Base-by-base conservation (phyloP, 2,888 invertebrate genomes). In the Chrysina gloriosa region DNA sequence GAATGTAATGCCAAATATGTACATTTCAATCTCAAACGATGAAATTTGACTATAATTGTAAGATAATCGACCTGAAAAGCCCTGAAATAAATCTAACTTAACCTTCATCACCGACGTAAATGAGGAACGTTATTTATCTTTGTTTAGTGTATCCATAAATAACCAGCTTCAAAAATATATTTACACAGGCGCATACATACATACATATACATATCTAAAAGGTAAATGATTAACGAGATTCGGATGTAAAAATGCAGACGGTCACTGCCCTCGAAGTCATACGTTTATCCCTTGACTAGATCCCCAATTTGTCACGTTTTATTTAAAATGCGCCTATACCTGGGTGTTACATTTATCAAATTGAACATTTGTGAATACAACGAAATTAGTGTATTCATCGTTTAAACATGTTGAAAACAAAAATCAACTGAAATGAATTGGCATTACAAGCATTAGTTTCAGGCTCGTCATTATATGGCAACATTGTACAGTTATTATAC, bases 181-280 rank as follows among this genome's bases (percentile, higher is more conserved):
- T 27, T 29, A 25, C 23, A 7, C 9, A 29, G 5, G 14, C 2
- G 2, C 48, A 4, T 11, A n/a, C 19, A 14, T 50, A 50, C 50
- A 39, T n/a, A 9, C 11, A n/a, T 14, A 39, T 6, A 14, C 11
- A 50, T 42, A 61, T 39, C 19, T 61, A 29, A 45, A 61, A 61
- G 19, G 45, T 42, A 61, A 39, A 61, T 61, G 61, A 61, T 61
- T 61, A 61, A 61, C 61, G 61, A 61, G 27, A 23, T 61, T 11
- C 61, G 61, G 61, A 61, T 61, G 61, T 61, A 61, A 61, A 61
- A 61, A 61, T 61, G 3, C 61, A 45, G 42, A 61, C 39, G 25
- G 61, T 25, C 45, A 27, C 27, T 16, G 61, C 14, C 16, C 27
- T n/a, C n/a, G 45, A 61, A 61, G 61, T 36, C 6, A 11, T 42